phyloP scores from a whole-genome alignment of 2,113 vertebrate genomes.

The Balaeniceps rex region DNA sequence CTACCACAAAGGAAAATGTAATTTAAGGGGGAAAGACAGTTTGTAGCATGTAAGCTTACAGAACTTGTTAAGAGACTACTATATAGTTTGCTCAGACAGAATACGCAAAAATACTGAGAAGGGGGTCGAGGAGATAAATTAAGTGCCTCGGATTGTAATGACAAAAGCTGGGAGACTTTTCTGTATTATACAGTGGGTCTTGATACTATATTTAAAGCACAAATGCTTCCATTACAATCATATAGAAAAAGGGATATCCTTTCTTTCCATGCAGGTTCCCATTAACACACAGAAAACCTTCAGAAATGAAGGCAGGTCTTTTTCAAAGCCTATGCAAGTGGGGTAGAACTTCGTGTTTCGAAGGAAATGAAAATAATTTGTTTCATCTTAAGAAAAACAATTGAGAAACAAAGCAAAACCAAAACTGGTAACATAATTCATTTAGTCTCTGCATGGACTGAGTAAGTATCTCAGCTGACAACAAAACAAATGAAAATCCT shows the following conservation, averaged over 20 bases:
- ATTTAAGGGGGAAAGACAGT: neutral
- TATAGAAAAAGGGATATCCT: neutral
- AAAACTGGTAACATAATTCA: neutral
- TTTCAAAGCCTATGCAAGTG: neutral
- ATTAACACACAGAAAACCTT: neutral
- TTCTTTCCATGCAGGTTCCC: neutral
- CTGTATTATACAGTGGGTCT: neutral
- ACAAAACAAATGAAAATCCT: neutral
- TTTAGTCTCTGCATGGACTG: neutral
- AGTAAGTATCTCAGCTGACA: neutral
- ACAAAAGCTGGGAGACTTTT: neutral
- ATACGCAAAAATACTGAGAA: neutral
- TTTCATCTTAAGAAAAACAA: neutral
- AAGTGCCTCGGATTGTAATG: neutral
- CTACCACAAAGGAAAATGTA: neutral
- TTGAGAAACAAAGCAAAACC: neutral
- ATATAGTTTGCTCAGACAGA: neutral
- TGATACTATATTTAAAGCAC: neutral
- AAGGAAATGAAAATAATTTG: neutral
- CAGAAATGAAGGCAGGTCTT: neutral
- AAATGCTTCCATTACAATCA: neutral
- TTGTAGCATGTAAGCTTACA: neutral
- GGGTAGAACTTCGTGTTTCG: neutral
- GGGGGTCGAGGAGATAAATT: neutral
- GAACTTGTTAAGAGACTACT: neutral